phyloP scores from a whole-genome alignment of 2,113 vertebrate genomes.

The Melanerpes aurifrons region DNA sequence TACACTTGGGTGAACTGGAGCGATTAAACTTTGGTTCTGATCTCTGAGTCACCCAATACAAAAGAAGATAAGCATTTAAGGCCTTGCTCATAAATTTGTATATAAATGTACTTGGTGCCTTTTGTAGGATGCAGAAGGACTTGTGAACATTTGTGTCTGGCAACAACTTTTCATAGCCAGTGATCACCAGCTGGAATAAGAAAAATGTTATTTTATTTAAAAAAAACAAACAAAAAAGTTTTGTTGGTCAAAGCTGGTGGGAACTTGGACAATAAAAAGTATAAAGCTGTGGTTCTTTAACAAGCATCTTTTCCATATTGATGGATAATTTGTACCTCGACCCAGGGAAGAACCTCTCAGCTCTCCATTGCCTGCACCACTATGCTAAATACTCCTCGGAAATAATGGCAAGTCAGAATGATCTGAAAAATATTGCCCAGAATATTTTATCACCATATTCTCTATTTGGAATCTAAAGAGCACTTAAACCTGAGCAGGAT shows the following conservation, averaged over 20 bases:
- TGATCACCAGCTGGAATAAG: background rate
- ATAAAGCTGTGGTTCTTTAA: background rate
- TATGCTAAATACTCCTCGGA: background rate
- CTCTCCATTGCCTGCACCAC: background rate
- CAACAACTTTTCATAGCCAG: background rate
- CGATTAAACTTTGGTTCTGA: conserved; percentile 23
- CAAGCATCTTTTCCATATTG: background rate
- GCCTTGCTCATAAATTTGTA: background rate
- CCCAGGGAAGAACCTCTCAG: background rate
- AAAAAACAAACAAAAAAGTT: background rate
- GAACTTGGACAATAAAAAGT: background rate
- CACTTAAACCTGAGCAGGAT: conserved; percentile 31
- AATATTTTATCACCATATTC: background rate
- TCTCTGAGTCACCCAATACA: background rate
- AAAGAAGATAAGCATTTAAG: conserved; percentile 10
- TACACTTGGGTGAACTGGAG: background rate
- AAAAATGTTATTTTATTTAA: background rate
- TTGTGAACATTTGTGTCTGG: background rate
- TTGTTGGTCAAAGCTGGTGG: background rate
- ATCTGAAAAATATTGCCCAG: background rate
- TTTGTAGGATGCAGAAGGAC: background rate
- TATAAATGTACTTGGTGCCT: background rate
- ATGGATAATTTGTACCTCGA: fast-evolving
- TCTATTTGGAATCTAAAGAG: conserved; percentile 32
- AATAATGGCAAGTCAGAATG: background rate